Evolutionary conservation across 2,113 vertebrate species (phyloP).

Genomic region (Numenius arquata): DNA sequence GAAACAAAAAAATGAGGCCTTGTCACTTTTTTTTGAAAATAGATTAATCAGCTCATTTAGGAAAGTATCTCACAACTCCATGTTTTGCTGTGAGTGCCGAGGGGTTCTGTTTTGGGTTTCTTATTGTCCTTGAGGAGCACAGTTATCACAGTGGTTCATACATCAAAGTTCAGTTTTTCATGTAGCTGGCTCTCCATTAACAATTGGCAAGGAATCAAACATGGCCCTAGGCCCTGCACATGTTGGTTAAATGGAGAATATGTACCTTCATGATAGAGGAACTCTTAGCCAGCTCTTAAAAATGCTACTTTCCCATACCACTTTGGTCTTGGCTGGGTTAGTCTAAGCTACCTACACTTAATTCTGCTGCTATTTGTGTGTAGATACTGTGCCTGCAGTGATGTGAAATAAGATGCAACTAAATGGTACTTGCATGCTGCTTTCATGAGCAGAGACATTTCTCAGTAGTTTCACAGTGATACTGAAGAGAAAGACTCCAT

Average conservation of each 20-base stretch:
- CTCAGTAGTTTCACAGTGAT: not conserved
- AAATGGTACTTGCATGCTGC: not conserved
- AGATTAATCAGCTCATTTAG: not conserved
- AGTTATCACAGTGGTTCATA: not conserved
- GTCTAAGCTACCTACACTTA: not conserved
- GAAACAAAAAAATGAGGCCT: not conserved
- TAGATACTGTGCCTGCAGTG: not conserved
- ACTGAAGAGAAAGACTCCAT: not conserved
- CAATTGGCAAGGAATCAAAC: not conserved
- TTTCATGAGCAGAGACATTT: not conserved
- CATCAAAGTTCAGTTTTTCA: not conserved
- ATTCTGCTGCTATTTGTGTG: not conserved
- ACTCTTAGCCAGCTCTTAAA: not conserved
- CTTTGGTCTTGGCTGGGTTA: not conserved
- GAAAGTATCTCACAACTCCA: not conserved
- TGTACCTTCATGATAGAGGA: not conserved
- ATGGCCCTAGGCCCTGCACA: not conserved
- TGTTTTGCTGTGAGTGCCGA: not conserved
- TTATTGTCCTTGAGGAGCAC: not conserved
- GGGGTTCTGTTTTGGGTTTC: not conserved
- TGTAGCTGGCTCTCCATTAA: not conserved
- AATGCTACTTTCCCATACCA: not conserved
- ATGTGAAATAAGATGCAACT: not conserved
- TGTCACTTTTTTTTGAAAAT: not conserved
- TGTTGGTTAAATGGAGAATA: not conserved